phyloP scores from a whole-genome alignment of 2,797 vertebrate species.

The Schizopygopsis pylzovi region DNA sequence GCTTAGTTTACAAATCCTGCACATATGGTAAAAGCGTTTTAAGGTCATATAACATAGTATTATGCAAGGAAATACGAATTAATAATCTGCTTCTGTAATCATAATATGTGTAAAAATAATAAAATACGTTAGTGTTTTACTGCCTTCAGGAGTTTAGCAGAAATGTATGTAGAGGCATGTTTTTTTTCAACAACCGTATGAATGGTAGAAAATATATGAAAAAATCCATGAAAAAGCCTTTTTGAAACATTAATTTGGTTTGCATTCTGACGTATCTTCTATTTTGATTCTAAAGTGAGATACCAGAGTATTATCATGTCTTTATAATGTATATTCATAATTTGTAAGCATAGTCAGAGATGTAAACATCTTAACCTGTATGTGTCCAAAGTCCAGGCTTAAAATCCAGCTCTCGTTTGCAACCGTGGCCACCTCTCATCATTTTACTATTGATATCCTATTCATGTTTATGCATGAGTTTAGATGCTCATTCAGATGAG shows the following conservation, averaged over 20 bases:
- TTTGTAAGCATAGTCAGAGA: background rate
- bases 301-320: background rate
- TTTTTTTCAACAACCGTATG: background rate
- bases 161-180: background rate
- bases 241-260: background rate
- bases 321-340: background rate
- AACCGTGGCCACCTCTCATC: background rate
- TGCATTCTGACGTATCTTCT: background rate
- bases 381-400: background rate
- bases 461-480: conserved; percentile 46
- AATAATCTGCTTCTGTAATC: background rate
- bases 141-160: background rate
- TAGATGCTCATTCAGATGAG: conserved; percentile 30
- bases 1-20: background rate
- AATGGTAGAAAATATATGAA: background rate
- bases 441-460: background rate
- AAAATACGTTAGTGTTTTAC: background rate
- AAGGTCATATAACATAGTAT: background rate
- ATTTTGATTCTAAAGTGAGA: background rate
- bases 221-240: background rate
- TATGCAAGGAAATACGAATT: background rate
- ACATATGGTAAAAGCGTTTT: background rate
- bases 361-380: background rate
- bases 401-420: background rate
- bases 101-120: background rate